Base-by-base conservation (phyloP, 2,888 invertebrate genomes). In the Thecocarcelia acutangulata region DNA sequence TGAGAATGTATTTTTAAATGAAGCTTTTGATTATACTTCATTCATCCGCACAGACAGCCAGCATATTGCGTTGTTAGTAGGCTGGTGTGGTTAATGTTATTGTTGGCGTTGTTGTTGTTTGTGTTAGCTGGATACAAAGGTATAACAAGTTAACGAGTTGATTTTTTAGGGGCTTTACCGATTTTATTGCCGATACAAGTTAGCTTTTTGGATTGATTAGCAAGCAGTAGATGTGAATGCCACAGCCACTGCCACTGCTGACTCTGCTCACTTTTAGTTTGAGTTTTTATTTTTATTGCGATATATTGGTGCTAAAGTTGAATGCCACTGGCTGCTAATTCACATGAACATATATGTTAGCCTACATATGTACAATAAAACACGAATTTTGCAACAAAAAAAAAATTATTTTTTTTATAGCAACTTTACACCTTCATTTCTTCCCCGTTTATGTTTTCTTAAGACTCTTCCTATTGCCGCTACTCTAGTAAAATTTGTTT, bases 141-240 rank as follows among this genome's bases (percentile, higher is more conserved):
- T 87, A 87, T 88, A 88, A 89, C 89, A 87, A 88, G 88, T 88
- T 89, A 88, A 88, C 88, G 89, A 88, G 88, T 88, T 88, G 88
- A 89, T 87, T 89, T 89, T 48, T 68, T 68, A 21, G 52, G 68
- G 87, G 85, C 86, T 88, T 87, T 87, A 86, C 86, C 87, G 88
- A 88, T 88, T 89, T 88, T 88, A 85, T 86, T 86, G 76, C 64
- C 78, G 77, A 80, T 76, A 83, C 81, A 64, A 74, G 83, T 81
- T 81, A 79, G 64, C 58, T 69, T 79, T 79, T 77, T 68, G 69
- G 84, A 84, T 85, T 84, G 84, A 85, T 85, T 85, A 84, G 85
- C 82, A 59, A 84, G 85, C 82, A 59, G 79, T 37, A 59, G 76
- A 74, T 61, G 77, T 54, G 69, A 33, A 80, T 75, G 75, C 50